Evolutionary conservation across 2,888 invertebrate genomes (phyloP), one percentile per base, ranked within the genome.

Genomic region (Coelinius sp.): DNA sequence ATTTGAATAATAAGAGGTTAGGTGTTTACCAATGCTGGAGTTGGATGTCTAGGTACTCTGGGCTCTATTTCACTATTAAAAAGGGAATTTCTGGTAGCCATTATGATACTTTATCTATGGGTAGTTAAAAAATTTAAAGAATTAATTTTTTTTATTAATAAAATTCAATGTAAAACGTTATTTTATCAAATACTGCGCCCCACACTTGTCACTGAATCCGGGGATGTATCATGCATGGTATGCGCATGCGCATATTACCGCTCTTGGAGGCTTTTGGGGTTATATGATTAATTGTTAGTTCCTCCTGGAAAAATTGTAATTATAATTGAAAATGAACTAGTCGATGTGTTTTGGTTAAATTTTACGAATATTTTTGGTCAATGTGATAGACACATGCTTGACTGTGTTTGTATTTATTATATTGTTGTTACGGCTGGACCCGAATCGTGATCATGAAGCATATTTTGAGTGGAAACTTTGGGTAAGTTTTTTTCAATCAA

Each of bases 401-500:
- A 41, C n/a, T n/a, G 2, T n/a, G 2, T 41, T 2, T 41, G 41
- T 0, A 41, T 49, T 35, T 66, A 31, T 66, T 66, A 12, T 67
- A 35, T 53, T 67, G 31, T 49, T 31, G 31, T 44, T 62, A 46
- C 17, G 17, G 12, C n/a, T 59, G 25, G n/a, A 1, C 59, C 35
- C 35, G 24, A 35, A 14, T 49, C 63, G 6, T 20, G 4, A 70
- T 63, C 22, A 70, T 70, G 69, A 63, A 63, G 63, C 69, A 70
- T 24, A 70, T 70, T 52, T 63, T 70, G 20, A 63, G 69, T 52
- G 69, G 69, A 25, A 46, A 25, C 49, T 70, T 70, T 63, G 69
- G 69, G 69, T 70, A 17, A 35, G 38, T 24, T 46, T 25, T 14
- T 38, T 56, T 1, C 10, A 67, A 46, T 31, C 4, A 65, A 25